Conservation (phyloP, 2,797 vertebrate species). For the Rhyacichthys aspro region DNA sequence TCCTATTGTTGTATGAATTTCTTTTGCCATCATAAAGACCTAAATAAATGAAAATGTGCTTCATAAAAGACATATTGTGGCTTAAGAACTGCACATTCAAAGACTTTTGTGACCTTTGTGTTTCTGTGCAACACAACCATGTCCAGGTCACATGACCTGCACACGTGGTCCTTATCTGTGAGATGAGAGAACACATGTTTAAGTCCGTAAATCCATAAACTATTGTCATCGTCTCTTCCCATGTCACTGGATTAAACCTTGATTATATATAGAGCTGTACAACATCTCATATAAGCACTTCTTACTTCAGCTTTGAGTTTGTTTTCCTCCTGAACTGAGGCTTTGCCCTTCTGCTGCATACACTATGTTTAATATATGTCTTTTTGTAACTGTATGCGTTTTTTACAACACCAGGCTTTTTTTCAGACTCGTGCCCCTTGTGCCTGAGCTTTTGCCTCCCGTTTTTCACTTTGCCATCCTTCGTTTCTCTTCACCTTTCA, state of each 20-base stretch:
- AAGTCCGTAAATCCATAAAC: conserved; percentile 30
- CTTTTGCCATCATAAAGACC: too few relatives aligned
- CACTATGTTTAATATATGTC: conserved; percentile 14
- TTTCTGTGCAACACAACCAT: conserved; percentile 8
- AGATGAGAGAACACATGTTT: conserved; percentile 32
- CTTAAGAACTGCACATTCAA: too few relatives aligned
- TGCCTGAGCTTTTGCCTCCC: background rate
- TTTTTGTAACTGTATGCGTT: background rate
- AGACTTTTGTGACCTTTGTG: background rate
- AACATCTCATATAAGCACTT: conserved; percentile 35
- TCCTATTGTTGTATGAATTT: too few relatives aligned
- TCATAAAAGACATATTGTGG: too few relatives aligned
- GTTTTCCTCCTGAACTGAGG: conserved; percentile 6
- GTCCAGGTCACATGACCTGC: conserved; percentile 13
- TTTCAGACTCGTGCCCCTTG: conserved; percentile 12
- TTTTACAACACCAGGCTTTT: conserved; percentile 3
- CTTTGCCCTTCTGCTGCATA: conserved; percentile 15
- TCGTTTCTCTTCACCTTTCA: conserved; percentile 17
- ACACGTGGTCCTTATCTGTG: conserved; percentile 11
- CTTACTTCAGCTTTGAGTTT: too few relatives aligned
- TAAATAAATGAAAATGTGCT: too few relatives aligned
- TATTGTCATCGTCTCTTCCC: conserved; percentile 41
- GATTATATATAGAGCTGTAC: conserved; percentile 34
- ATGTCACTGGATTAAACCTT: conserved; percentile 37
- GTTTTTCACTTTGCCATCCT: conserved; percentile 4